phyloP scores from a whole-genome alignment of 2,888 invertebrate species.

The Pandemis heparana region DNA sequence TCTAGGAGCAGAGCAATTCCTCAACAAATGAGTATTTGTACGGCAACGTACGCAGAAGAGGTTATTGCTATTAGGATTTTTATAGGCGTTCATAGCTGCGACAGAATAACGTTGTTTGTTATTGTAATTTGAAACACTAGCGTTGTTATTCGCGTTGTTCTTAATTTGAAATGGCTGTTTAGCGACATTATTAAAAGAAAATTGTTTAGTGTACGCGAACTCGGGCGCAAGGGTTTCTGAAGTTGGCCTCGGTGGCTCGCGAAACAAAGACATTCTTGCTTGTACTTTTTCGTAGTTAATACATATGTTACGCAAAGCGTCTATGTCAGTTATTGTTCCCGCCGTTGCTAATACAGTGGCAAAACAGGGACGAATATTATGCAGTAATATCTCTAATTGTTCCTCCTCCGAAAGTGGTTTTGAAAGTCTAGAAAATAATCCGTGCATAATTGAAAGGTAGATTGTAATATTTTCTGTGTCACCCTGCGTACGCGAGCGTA shows the following conservation, averaged over 20 bases:
- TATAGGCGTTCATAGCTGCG: no score
- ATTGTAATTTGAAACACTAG: no score
- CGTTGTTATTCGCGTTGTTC: neutral
- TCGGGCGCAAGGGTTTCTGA: neutral
- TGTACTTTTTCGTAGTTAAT: neutral
- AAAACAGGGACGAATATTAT: neutral
- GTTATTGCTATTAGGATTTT: neutral
- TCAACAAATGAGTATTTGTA: neutral
- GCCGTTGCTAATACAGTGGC: neutral
- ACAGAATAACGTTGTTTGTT: no score
- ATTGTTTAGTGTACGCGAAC: neutral
- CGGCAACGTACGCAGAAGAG: neutral
- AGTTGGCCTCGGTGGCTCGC: neutral
- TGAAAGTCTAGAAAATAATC: constrained; percentile 38
- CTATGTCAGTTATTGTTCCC: neutral
- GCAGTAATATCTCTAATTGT: neutral
- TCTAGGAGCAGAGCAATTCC: neutral
- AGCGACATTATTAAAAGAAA: no score
- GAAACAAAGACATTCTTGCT: neutral
- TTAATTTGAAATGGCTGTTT: neutral
- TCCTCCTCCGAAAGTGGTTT: neutral
- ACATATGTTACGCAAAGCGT: no score
- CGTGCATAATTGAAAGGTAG: constrained; percentile 44
- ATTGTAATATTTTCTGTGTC: constrained; percentile 43
- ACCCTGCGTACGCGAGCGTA: constrained; percentile 44